A percentile compares a stretch with the other conserved stretches of the same genome.
Conservation (phyloP, 2,797 vertebrate genomes). For the Staurois parvus region DNA sequence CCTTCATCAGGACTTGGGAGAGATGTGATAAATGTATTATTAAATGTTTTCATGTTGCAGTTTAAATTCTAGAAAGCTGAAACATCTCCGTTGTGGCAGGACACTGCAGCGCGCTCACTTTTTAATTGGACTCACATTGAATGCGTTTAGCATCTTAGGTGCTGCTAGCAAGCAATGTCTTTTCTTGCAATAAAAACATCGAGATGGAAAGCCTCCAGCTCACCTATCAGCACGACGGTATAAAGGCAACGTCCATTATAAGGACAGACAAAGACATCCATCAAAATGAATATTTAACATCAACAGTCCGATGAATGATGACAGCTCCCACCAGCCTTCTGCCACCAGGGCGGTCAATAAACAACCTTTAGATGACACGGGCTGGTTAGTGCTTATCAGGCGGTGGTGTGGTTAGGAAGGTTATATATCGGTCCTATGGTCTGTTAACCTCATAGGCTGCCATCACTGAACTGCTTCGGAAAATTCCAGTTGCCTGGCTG, state of each 20-base stretch:
- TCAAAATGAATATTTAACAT: slow-evolving; percentile 11
- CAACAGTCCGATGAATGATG: background rate
- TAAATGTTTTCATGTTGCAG: too few species aligned
- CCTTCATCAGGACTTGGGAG: too few species aligned
- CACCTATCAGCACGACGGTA: background rate
- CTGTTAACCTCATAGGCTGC: too few species aligned
- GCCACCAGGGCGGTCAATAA: background rate
- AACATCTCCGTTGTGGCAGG: background rate
- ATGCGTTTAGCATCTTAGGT: background rate
- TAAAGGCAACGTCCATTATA: background rate
- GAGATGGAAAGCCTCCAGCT: background rate
- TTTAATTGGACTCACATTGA: background rate
- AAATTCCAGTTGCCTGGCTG: too few species aligned
- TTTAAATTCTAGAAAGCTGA: background rate
- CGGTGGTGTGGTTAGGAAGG: background rate
- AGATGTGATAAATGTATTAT: too few species aligned
- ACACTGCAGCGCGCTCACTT: background rate
- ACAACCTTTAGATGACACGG: background rate
- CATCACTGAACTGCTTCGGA: too few species aligned
- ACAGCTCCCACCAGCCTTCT: background rate
- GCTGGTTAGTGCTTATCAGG: background rate
- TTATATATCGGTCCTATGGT: background rate
- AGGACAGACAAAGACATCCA: background rate
- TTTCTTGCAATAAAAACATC: background rate
- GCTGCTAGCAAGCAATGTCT: background rate